Percentiles rank a stretch among this genome's conserved stretches.
Conservation (phyloP, 1,140 invertebrate genomes). For the Drosophila pandora region DNA sequence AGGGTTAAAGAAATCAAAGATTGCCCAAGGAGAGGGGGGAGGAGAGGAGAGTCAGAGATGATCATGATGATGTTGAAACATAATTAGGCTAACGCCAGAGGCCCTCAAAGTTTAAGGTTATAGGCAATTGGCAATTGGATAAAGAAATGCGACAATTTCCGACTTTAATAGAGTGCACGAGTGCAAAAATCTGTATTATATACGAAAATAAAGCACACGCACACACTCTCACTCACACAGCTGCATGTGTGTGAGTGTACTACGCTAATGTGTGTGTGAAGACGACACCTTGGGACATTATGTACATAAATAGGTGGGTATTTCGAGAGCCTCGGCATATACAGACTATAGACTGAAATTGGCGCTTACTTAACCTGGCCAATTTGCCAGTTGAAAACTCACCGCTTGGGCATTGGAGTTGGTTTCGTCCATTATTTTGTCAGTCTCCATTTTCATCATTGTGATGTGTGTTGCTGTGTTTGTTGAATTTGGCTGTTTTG, state of each 20-base stretch:
- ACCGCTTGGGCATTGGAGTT: slow-evolving; percentile 83
- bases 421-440: slow-evolving; percentile 85
- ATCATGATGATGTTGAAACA: slow-evolving; percentile 13
- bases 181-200: slow-evolving; percentile 65
- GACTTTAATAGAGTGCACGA: slow-evolving; percentile 72
- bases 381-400: slow-evolving; percentile 41
- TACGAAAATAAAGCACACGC: slow-evolving; percentile 68
- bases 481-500: slow-evolving; percentile 62
- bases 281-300: slow-evolving; percentile 68
- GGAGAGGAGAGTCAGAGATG: neutral
- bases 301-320: slow-evolving; percentile 30
- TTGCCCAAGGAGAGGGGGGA: slow-evolving; percentile 5
- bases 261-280: slow-evolving; percentile 8
- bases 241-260: slow-evolving; percentile 17
- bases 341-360: slow-evolving; percentile 28
- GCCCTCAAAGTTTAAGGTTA: slow-evolving; percentile 62
- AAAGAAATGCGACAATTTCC: slow-evolving; percentile 29
- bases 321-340: slow-evolving; percentile 10
- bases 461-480: slow-evolving; percentile 65
- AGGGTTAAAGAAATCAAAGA: slow-evolving; percentile 4
- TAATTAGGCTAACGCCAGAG: slow-evolving; percentile 43
- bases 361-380: slow-evolving; percentile 17
- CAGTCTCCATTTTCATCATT: slow-evolving; percentile 85
- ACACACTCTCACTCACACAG: slow-evolving; percentile 13
- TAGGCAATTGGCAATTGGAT: slow-evolving; percentile 27